Percentiles rank a stretch among this genome's conserved stretches.
Conservation (phyloP, 2,113 vertebrate species). For the Brachirus orientalis region DNA sequence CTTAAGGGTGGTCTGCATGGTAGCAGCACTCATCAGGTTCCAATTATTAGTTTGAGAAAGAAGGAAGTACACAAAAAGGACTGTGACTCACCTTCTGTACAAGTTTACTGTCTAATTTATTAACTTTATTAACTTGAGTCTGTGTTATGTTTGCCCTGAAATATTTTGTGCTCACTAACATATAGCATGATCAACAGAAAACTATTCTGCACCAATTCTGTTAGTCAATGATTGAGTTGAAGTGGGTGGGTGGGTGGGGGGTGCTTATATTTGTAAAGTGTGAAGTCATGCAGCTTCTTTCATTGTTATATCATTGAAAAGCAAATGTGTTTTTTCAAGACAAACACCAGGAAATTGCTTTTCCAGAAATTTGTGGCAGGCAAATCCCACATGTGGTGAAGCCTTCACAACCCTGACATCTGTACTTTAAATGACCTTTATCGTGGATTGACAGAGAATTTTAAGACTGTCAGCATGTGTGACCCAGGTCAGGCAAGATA, state of each 20-base stretch:
- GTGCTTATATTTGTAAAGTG: neutral
- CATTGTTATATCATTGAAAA: neutral
- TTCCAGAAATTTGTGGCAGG: neutral
- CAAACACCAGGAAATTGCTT: neutral
- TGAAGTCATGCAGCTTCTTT: neutral
- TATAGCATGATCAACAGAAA: no score
- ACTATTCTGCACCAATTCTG: no score
- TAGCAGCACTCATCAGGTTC: constrained; percentile 8
- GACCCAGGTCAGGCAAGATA: neutral
- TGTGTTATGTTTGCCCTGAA: neutral
- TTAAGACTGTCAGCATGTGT: constrained; percentile 4
- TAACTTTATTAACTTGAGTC: constrained; percentile 30
- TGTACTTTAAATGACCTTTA: neutral
- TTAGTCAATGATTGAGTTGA: no score
- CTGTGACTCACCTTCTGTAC: constrained; percentile 7
- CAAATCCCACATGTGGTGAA: neutral
- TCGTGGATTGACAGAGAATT: neutral
- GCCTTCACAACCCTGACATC: neutral
- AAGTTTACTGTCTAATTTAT: constrained; percentile 6
- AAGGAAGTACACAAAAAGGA: constrained; percentile 1
- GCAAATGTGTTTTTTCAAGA: no score
- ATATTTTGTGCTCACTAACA: neutral
- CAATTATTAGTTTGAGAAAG: constrained; percentile 15
- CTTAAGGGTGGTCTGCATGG: constrained; percentile 47
- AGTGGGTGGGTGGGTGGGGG: no score